Conservation (phyloP, 2,888 invertebrate species). For the Galerucella nymphaeae region DNA sequence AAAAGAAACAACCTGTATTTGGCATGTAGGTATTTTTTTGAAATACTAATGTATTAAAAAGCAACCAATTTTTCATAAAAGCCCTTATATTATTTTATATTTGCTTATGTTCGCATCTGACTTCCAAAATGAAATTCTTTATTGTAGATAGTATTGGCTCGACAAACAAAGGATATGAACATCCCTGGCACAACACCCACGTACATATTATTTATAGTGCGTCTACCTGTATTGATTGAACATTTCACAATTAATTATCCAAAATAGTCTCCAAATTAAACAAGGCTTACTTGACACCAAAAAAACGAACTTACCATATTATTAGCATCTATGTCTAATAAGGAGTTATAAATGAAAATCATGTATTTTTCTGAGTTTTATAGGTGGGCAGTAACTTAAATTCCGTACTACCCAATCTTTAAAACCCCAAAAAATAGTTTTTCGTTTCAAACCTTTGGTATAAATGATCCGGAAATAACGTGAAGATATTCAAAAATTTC, state of each 20-base stretch:
- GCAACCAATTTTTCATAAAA: too few species aligned
- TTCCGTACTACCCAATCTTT: slow-evolving; percentile 45
- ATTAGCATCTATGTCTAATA: slow-evolving; percentile 4
- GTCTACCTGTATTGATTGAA: slow-evolving; percentile 11
- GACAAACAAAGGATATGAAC: neutral
- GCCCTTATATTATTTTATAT: neutral
- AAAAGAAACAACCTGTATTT: too few species aligned
- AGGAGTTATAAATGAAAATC: slow-evolving; percentile 7
- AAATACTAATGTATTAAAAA: too few species aligned
- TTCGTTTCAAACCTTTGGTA: neutral
- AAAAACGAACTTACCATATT: neutral
- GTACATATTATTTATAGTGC: slow-evolving; percentile 2
- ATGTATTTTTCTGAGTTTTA: slow-evolving; percentile 46
- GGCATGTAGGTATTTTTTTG: too few species aligned
- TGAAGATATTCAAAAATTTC: slow-evolving; percentile 6
- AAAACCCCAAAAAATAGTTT: slow-evolving; percentile 45
- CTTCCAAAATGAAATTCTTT: neutral
- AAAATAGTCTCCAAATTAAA: neutral
- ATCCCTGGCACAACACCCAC: slow-evolving; percentile 11
- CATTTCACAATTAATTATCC: neutral
- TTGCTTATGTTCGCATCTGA: neutral
- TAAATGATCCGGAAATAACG: neutral
- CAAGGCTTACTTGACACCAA: neutral
- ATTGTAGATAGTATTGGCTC: neutral
- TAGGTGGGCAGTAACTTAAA: slow-evolving; percentile 44